phyloP scores from a whole-genome alignment of 2,797 vertebrate species.

The Decapterus maruadsi region DNA sequence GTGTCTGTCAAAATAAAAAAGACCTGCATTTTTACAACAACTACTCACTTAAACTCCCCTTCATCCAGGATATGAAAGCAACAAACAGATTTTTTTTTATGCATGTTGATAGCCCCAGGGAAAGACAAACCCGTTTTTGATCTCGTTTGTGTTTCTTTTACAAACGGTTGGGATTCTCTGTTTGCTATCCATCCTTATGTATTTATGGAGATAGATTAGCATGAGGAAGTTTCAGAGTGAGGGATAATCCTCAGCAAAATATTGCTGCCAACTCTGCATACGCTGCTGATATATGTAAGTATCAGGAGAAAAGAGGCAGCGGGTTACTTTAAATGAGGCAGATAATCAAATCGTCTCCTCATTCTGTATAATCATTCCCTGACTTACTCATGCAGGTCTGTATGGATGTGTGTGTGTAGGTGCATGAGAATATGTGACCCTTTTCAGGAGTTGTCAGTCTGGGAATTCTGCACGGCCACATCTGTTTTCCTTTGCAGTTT shows the following conservation, averaged over 20 bases:
- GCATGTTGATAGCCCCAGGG: not conserved
- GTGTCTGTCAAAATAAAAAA: not conserved
- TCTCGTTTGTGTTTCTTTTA: not conserved
- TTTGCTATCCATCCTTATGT: not conserved
- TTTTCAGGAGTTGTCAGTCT: constrained; percentile 2
- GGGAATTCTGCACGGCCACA: not conserved
- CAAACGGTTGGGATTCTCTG: not conserved
- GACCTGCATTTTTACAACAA: not conserved
- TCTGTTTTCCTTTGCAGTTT: not conserved
- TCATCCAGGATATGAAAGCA: not conserved
- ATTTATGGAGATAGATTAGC: not conserved
- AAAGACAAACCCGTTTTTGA: not conserved
- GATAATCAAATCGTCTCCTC: constrained; percentile 10
- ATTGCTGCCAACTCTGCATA: not conserved
- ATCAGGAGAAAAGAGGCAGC: constrained; percentile 18
- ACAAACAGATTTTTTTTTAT: not conserved
- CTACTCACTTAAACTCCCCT: not conserved
- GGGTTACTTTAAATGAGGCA: constrained; percentile 6
- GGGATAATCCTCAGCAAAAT: not conserved
- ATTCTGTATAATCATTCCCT: constrained; percentile 41
- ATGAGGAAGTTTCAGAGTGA: not conserved
- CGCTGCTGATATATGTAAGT: not conserved
- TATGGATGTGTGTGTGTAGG: not conserved
- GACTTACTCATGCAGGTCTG: not conserved
- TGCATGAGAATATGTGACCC: constrained; percentile 3